phyloP scores from a whole-genome alignment of 2,797 vertebrate genomes.

The Sarcophilus harrisii region DNA sequence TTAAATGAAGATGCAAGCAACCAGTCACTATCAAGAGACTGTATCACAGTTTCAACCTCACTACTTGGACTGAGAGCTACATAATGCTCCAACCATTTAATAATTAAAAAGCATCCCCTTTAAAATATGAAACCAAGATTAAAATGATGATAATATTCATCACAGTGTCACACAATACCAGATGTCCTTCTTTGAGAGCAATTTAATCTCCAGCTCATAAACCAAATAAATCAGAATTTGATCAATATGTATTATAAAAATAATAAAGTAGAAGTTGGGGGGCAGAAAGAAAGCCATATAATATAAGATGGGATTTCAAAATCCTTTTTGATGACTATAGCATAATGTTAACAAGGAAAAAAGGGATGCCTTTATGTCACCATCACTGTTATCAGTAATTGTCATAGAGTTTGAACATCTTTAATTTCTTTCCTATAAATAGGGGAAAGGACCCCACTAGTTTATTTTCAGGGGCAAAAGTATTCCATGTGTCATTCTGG shows the following conservation, averaged over 20 bases:
- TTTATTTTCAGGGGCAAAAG: constrained; percentile 37
- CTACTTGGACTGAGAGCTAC: not conserved
- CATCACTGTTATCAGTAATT: constrained; percentile 38
- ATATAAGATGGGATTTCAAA: constrained; percentile 23
- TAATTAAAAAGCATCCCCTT: constrained; percentile 1
- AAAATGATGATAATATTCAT: constrained; percentile 18
- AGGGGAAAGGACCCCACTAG: constrained; percentile 4
- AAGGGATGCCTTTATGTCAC: not conserved
- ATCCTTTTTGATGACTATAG: not conserved
- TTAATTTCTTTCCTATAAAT: not conserved
- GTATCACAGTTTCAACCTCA: not conserved
- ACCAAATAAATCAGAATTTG: not conserved
- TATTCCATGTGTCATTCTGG: constrained; percentile 15
- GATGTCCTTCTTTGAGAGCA: constrained; percentile 18
- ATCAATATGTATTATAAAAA: not conserved
- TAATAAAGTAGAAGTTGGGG: not conserved
- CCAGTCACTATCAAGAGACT: not conserved
- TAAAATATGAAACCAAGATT: not conserved
- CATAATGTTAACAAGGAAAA: constrained; percentile 6
- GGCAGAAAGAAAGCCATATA: not conserved
- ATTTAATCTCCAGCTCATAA: not conserved
- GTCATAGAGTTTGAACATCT: constrained; percentile 7
- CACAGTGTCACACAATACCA: not conserved
- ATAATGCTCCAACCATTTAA: not conserved
- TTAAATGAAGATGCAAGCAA: not conserved